phyloP scores from a whole-genome alignment of 64 coral and sea anemone genomes.

The Dendronephthya gigantea region DNA sequence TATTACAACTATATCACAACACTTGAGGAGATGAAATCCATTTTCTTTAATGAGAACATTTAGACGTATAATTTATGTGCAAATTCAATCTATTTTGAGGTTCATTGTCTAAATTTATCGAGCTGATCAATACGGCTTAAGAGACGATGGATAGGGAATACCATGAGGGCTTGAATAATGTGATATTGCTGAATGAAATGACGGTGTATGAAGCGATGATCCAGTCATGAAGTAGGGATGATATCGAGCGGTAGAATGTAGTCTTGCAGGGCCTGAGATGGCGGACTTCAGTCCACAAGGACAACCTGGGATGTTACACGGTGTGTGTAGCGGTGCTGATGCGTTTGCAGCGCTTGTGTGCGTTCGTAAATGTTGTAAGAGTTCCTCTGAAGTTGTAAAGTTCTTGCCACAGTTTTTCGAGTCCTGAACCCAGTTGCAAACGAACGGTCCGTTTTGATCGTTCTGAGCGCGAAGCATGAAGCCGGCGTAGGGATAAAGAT shows the following conservation, averaged over 20 bases:
- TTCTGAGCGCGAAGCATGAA: background rate
- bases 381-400: background rate
- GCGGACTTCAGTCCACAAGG: background rate
- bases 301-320: background rate
- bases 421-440: conserved; percentile 11
- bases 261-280: background rate
- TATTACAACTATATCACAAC: too few species aligned
- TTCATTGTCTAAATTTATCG: background rate
- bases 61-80: background rate
- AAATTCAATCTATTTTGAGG: background rate
- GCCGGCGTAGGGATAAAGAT: background rate
- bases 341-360: background rate
- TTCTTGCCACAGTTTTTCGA: conserved; percentile 5
- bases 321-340: background rate
- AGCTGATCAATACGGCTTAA: background rate
- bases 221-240: conserved; percentile 3
- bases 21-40: background rate
- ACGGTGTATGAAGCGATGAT: background rate
- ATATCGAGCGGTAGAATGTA: background rate
- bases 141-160: background rate
- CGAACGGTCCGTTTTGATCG: background rate
- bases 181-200: conserved; percentile 1
- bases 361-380: background rate
- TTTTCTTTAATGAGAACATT: background rate
- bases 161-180: background rate